Evolutionary conservation across 2,113 vertebrate species (phyloP).

Genomic region (Rhagologus leucostigma): DNA sequence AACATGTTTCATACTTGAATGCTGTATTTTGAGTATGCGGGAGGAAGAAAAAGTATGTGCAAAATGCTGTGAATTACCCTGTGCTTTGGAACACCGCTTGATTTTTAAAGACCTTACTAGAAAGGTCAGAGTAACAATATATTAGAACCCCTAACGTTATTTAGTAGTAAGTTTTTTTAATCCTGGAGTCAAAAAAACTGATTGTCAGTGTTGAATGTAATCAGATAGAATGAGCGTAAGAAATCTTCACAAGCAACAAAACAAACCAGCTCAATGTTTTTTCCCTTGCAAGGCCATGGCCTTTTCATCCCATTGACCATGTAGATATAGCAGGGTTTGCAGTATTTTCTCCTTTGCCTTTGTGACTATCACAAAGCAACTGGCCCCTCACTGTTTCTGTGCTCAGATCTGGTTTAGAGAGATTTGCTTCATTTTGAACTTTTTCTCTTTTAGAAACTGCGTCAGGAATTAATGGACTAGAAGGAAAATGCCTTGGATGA

Average conservation of each 20-base stretch:
- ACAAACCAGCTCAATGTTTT: not conserved
- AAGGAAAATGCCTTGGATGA: not conserved
- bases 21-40: not conserved
- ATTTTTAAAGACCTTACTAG: not conserved
- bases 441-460: not conserved
- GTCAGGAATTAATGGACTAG: not conserved
- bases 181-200: not conserved
- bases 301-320: not conserved
- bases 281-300: not conserved
- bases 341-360: constrained; percentile 16
- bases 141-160: not conserved
- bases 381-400: not conserved
- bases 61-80: not conserved
- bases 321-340: not conserved
- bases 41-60: not conserved
- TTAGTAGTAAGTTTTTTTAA: not conserved
- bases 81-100: not conserved
- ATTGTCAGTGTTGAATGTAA: not conserved
- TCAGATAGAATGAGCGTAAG: not conserved
- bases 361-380: constrained; percentile 22
- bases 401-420: not conserved
- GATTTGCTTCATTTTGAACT: not conserved
- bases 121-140: not conserved
- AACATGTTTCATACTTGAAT: not conserved
- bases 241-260: constrained; percentile 5